Evolutionary conservation across 2,797 vertebrate species (phyloP).

Genomic region (Kryptolebias ocellatus): DNA sequence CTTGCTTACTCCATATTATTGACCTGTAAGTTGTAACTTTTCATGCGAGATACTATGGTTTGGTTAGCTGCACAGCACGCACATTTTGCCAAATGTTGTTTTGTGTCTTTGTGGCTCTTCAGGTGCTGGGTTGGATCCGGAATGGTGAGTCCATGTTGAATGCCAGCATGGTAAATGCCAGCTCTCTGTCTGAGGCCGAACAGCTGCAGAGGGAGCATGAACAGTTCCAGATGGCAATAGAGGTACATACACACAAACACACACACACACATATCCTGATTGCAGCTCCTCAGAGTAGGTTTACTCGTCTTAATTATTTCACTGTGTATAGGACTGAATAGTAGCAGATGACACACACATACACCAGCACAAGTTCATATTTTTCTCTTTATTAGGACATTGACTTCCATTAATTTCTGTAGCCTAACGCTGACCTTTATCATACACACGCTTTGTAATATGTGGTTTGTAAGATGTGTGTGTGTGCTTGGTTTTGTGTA

Average conservation of each 20-base stretch:
- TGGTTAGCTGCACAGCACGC: not conserved
- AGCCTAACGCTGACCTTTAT: too few relatives aligned
- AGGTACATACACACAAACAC: slow-evolving; percentile 49
- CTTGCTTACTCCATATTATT: too few relatives aligned
- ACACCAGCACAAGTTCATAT: slow-evolving; percentile 3
- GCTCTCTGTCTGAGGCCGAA: slow-evolving; percentile 96
- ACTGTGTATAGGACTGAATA: slow-evolving; percentile 48
- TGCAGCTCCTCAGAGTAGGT: slow-evolving; percentile 41
- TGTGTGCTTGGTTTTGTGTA: slow-evolving; percentile 28
- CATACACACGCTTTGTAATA: too few relatives aligned
- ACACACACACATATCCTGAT: slow-evolving; percentile 29
- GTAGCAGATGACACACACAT: slow-evolving; percentile 43
- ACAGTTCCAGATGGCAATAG: slow-evolving; percentile 93
- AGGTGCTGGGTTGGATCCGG: slow-evolving; percentile 95
- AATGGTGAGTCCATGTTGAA: slow-evolving; percentile 99
- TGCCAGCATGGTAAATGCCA: slow-evolving; percentile 96
- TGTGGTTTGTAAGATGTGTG: slow-evolving; percentile 11
- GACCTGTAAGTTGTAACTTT: too few relatives aligned
- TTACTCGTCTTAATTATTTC: slow-evolving; percentile 54
- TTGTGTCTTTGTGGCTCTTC: not conserved
- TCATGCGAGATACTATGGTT: too few relatives aligned
- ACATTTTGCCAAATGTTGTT: not conserved
- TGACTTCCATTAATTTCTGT: not conserved
- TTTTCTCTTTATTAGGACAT: not conserved
- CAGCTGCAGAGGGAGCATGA: slow-evolving; percentile 97